Conservation (phyloP, 2,113 vertebrate genomes). For the Poecile atricapillus region DNA sequence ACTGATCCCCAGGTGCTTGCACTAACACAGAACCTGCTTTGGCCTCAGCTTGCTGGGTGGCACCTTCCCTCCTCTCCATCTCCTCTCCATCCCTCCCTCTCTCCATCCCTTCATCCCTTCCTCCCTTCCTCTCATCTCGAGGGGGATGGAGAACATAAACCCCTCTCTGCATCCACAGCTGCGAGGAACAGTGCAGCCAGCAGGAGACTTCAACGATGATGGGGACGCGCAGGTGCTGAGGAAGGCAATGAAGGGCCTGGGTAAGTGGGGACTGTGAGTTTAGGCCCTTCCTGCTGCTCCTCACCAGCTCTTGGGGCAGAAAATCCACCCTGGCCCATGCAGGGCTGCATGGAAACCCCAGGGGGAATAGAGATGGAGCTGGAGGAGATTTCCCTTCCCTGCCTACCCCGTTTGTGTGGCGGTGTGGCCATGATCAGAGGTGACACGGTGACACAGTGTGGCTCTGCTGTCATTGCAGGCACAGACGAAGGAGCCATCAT, state of each 20-base stretch:
- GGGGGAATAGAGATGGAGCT: neutral
- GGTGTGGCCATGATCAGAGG: fast-evolving
- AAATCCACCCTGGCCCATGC: neutral
- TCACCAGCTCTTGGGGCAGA: neutral
- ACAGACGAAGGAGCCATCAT: conserved; percentile 91
- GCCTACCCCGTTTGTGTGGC: fast-evolving
- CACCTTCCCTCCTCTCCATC: neutral
- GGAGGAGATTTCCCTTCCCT: neutral
- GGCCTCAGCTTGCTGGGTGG: conserved; percentile 36
- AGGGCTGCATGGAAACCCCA: neutral
- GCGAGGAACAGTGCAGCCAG: conserved; percentile 79
- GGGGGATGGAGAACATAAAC: neutral
- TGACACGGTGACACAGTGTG: neutral
- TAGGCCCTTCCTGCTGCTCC: neutral
- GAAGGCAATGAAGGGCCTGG: conserved; percentile 97
- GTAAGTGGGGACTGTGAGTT: conserved; percentile 49
- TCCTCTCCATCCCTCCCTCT: neutral
- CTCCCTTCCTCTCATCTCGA: neutral
- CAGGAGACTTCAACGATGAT: conserved; percentile 75
- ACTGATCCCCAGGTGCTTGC: conserved; percentile 28
- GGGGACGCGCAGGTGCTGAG: conserved; percentile 88
- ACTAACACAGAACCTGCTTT: conserved; percentile 49
- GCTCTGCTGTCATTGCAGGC: conserved; percentile 70
- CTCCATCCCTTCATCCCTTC: neutral
- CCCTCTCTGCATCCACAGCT: conserved; percentile 67